Evolutionary conservation across 2,797 vertebrate species (phyloP).

Genomic region (Esox lucius): DNA sequence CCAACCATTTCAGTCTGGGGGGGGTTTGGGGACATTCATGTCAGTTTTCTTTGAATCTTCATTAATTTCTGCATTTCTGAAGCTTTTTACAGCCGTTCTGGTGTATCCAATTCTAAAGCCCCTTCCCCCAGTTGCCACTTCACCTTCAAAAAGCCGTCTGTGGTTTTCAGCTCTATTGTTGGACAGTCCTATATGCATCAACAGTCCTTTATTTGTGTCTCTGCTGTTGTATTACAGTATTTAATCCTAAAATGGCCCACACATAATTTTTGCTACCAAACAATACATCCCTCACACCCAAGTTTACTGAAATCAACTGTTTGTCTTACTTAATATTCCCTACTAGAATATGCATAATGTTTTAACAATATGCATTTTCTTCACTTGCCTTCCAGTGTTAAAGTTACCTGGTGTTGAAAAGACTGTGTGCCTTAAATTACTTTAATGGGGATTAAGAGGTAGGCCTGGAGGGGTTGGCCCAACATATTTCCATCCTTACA

Average conservation of each 20-base stretch:
- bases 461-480: not conserved
- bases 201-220: not conserved
- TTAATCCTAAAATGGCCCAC: not conserved
- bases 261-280: not conserved
- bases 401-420: not conserved
- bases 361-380: not conserved
- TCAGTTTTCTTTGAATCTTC: not conserved
- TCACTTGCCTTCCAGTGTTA: not conserved
- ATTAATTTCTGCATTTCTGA: not conserved
- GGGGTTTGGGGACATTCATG: no score
- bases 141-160: not conserved
- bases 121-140: no score
- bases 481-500: slow-evolving; percentile 24
- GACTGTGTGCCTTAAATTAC: no score
- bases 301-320: not conserved
- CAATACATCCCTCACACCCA: not conserved
- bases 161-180: not conserved
- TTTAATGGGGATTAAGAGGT: slow-evolving; percentile 6
- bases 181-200: not conserved
- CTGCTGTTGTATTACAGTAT: not conserved
- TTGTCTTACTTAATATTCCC: not conserved
- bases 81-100: not conserved
- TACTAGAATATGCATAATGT: not conserved
- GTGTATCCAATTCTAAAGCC: not conserved
- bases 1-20: no score